phyloP scores from a whole-genome alignment of 2,888 invertebrate species.

The Torymus texanus region DNA sequence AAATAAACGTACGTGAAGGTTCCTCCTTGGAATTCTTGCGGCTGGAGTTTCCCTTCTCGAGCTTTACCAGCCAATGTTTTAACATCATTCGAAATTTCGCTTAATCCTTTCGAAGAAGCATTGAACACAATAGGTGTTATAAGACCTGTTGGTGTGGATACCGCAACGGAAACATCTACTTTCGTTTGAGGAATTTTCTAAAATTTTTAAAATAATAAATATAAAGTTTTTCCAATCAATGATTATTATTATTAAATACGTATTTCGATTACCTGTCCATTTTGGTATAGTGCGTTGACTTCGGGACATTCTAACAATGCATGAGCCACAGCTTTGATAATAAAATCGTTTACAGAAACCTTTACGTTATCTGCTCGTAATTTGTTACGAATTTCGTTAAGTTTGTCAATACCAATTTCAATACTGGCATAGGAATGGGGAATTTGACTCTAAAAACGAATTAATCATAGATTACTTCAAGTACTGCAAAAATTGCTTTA shows the following conservation, averaged over 20 bases:
- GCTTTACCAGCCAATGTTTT: constrained; percentile 79
- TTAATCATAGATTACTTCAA: too few relatives aligned
- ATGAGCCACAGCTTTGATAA: constrained; percentile 80
- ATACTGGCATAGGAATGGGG: constrained; percentile 82
- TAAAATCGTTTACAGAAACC: constrained; percentile 82
- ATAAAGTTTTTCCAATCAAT: constrained; percentile 53
- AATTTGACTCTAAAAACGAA: constrained; percentile 77
- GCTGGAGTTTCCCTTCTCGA: constrained; percentile 79
- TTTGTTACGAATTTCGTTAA: constrained; percentile 77
- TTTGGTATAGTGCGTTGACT: constrained; percentile 76
- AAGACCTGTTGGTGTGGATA: constrained; percentile 81
- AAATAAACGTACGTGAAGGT: constrained; percentile 75
- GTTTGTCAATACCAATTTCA: constrained; percentile 77
- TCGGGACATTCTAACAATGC: constrained; percentile 77
- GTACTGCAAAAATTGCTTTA: neutral
- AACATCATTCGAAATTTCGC: constrained; percentile 77
- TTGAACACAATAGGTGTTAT: constrained; percentile 81
- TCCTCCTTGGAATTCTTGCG: constrained; percentile 82
- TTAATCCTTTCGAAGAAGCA: constrained; percentile 77
- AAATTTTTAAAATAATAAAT: too few relatives aligned
- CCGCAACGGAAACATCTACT: constrained; percentile 80
- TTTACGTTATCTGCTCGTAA: constrained; percentile 77
- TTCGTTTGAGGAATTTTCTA: constrained; percentile 72
- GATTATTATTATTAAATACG: constrained; percentile 42
- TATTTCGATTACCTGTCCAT: constrained; percentile 71